phyloP scores from a whole-genome alignment of 2,888 invertebrate genomes.

The Papilio protenor region DNA sequence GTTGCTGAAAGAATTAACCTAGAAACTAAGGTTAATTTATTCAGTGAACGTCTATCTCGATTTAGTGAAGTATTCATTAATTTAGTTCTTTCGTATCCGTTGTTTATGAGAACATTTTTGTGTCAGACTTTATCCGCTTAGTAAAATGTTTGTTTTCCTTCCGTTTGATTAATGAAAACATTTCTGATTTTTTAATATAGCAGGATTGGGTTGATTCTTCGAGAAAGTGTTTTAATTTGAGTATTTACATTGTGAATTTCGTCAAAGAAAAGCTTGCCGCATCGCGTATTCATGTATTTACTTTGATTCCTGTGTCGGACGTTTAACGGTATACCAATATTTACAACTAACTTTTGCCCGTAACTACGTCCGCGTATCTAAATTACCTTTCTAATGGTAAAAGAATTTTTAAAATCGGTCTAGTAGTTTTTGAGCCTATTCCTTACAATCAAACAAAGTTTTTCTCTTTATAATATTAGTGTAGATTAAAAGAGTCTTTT shows the following conservation, averaged over 20 bases:
- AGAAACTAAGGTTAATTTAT: slow-evolving; percentile 27
- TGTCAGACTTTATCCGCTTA: not conserved
- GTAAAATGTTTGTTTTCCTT: slow-evolving; percentile 3
- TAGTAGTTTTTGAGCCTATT: no score
- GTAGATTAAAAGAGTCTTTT: slow-evolving; percentile 58
- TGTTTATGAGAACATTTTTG: slow-evolving; percentile 16
- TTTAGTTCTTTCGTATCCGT: not conserved
- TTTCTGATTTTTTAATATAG: not conserved
- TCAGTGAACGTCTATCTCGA: not conserved
- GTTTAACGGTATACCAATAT: slow-evolving; percentile 62
- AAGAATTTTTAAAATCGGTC: no score
- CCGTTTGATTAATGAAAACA: not conserved
- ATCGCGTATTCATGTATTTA: not conserved
- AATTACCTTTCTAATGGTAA: no score
- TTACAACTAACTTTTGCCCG: slow-evolving; percentile 55
- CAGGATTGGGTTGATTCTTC: not conserved
- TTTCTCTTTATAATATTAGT: no score
- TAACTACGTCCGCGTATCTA: no score
- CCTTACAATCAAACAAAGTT: no score
- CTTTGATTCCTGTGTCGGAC: slow-evolving; percentile 50
- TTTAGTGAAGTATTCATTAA: slow-evolving; percentile 10
- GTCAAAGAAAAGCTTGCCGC: not conserved
- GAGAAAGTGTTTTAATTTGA: not conserved
- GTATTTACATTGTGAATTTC: not conserved
- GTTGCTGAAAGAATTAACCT: slow-evolving; percentile 26